Evolutionary conservation across 2,888 invertebrate genomes (phyloP).

Genomic region (Euplexia lucipara): DNA sequence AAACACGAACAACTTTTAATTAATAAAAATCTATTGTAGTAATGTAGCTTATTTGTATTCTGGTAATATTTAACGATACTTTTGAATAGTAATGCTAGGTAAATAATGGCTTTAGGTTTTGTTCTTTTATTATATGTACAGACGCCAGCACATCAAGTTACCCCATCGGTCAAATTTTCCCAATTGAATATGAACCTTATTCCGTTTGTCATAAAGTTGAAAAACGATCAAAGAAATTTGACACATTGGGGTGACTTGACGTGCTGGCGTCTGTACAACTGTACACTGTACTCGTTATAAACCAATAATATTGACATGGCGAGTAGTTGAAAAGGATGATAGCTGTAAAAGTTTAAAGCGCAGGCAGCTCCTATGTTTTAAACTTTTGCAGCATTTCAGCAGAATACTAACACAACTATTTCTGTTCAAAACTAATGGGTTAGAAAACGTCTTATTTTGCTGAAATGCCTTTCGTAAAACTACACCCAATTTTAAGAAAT

Average conservation of each 20-base stretch:
- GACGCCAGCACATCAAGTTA: too few species aligned
- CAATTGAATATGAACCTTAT: too few species aligned
- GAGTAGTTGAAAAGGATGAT: not conserved
- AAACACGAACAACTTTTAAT: too few species aligned
- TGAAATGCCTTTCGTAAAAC: not conserved
- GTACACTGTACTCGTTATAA: not conserved
- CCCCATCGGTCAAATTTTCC: too few species aligned
- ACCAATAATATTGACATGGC: not conserved
- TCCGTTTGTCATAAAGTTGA: too few species aligned
- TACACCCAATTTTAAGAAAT: not conserved
- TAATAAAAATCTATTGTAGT: too few species aligned
- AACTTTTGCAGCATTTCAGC: not conserved
- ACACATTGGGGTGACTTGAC: too few species aligned
- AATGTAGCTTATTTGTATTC: constrained; percentile 2
- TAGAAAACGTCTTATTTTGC: not conserved
- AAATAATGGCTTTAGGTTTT: not conserved
- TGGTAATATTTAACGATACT: not conserved
- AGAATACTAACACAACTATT: too few species aligned
- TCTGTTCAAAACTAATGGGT: not conserved
- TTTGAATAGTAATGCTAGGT: not conserved
- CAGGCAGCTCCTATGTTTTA: not conserved
- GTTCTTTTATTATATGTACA: not conserved
- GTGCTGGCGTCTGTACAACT: too few species aligned
- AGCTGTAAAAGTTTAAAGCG: not conserved
- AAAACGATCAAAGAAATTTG: too few species aligned